Percentiles rank a stretch among this genome's conserved stretches.
Evolutionary conservation across 2,113 vertebrate genomes (phyloP).

Genomic region (Centropus bengalensis): DNA sequence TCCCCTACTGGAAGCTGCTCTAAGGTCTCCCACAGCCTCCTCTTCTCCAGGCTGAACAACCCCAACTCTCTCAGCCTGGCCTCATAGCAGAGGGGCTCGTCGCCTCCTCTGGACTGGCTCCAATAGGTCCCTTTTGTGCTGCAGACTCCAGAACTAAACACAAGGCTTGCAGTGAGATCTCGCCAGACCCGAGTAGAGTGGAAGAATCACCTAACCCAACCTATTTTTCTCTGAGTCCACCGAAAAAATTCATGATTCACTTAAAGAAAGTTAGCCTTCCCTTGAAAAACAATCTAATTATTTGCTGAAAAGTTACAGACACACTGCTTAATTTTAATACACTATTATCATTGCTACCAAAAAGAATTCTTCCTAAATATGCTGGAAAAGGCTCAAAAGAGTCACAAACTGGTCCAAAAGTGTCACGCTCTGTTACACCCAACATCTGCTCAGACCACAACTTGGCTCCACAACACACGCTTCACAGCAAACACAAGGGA

Average conservation of each 20-base stretch:
- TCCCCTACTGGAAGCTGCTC: too few species aligned
- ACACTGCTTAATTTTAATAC: background rate
- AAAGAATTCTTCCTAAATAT: background rate
- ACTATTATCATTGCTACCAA: background rate
- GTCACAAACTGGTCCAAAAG: background rate
- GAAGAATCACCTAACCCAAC: too few species aligned
- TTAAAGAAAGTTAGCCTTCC: background rate
- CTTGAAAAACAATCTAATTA: background rate
- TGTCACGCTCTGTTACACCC: background rate
- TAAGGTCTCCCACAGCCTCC: too few species aligned
- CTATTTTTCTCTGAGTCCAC: background rate
- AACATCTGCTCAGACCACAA: background rate
- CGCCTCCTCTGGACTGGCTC: too few species aligned
- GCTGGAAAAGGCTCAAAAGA: background rate
- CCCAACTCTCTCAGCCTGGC: too few species aligned
- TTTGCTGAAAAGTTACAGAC: background rate
- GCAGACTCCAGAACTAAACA: too few species aligned
- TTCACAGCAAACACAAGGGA: background rate
- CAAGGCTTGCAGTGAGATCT: too few species aligned
- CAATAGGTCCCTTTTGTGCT: too few species aligned
- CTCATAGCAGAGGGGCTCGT: too few species aligned
- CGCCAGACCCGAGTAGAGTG: too few species aligned
- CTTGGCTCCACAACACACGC: background rate
- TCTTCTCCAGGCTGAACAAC: too few species aligned
- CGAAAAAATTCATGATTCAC: background rate